Evolutionary conservation across 2,797 vertebrate genomes (phyloP).

Genomic region (Brotula barbata): DNA sequence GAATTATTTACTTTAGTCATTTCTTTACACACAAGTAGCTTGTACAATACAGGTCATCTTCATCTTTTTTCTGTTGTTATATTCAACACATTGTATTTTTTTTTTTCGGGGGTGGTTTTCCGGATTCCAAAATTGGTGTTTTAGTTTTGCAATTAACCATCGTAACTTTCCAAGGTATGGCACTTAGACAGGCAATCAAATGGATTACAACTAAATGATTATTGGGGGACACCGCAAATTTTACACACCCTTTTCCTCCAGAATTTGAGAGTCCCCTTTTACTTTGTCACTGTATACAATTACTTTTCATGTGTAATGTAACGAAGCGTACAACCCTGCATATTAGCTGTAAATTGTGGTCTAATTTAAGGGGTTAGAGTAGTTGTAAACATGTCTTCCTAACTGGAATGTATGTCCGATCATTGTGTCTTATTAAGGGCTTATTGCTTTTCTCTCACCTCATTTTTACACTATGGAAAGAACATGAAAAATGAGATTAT

Average conservation of each 20-base stretch:
- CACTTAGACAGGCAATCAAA: slow-evolving; percentile 7
- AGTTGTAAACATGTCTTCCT: slow-evolving; percentile 38
- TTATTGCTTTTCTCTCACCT: slow-evolving; percentile 12
- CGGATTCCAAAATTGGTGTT: slow-evolving; percentile 1
- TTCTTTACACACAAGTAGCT: too few species aligned
- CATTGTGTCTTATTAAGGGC: slow-evolving; percentile 23
- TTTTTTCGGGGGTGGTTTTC: background rate
- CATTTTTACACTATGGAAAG: slow-evolving; percentile 33
- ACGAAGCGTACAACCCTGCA: slow-evolving; percentile 44
- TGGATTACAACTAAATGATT: too few species aligned
- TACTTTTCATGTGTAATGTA: slow-evolving; percentile 32
- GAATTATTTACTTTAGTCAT: background rate
- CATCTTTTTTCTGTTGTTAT: slow-evolving; percentile 1
- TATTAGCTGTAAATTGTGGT: slow-evolving; percentile 35
- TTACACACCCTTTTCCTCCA: too few species aligned
- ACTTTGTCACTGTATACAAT: too few species aligned
- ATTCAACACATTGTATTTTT: background rate
- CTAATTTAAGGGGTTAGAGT: slow-evolving; percentile 9
- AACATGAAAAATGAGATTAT: slow-evolving; percentile 22
- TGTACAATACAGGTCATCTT: too few species aligned
- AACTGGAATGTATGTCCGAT: slow-evolving; percentile 1
- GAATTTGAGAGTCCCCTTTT: too few species aligned
- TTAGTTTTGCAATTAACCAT: background rate
- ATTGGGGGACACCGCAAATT: too few species aligned
- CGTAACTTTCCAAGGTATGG: background rate